These are phyloP conservation scores for Hylaeus anthracinus DNA, from an alignment of 1,140 invertebrate genomes.

Conservation along the genomic window DNA sequence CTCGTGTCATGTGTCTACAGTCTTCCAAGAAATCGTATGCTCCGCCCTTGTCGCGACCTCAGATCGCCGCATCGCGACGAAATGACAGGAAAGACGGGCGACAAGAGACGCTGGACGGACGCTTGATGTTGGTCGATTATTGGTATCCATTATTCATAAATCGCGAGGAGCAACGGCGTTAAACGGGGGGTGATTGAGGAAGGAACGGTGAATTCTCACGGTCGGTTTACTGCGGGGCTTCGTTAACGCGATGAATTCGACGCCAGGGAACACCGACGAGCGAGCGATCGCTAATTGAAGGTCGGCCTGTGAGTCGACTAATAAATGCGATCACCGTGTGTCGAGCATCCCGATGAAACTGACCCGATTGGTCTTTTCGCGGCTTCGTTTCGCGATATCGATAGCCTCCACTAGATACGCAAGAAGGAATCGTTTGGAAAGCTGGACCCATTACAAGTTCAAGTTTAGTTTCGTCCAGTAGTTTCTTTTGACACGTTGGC, in stretches of 20 bases:
- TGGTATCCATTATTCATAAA: constrained; percentile 75
- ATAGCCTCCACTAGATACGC: too few relatives aligned
- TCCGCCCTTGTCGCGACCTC: not conserved
- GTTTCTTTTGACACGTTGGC: too few relatives aligned
- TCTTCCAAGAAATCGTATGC: too few relatives aligned
- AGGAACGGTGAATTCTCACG: constrained; percentile 62
- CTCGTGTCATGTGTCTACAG: too few relatives aligned
- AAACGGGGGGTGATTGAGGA: constrained; percentile 51
- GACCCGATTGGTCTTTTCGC: not conserved
- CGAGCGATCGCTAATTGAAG: constrained; percentile 49
- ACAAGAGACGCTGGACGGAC: not conserved
- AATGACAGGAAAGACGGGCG: not conserved
- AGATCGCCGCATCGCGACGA: not conserved
- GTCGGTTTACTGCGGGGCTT: constrained; percentile 70
- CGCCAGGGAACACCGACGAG: constrained; percentile 46
- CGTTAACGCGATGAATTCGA: constrained; percentile 67
- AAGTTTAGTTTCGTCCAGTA: too few relatives aligned
- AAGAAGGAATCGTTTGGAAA: too few relatives aligned
- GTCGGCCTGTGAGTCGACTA: constrained; percentile 6
- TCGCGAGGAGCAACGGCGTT: constrained; percentile 28
- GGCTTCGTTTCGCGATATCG: too few relatives aligned
- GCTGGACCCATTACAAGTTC: too few relatives aligned
- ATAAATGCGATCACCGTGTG: constrained; percentile 14
- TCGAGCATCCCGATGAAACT: not conserved
- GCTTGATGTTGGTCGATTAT: constrained; percentile 46